A percentile compares a stretch with the other conserved stretches of the same genome.
phyloP scores from a whole-genome alignment of 2,888 invertebrate species.

The Aleiodes leptofemur region DNA sequence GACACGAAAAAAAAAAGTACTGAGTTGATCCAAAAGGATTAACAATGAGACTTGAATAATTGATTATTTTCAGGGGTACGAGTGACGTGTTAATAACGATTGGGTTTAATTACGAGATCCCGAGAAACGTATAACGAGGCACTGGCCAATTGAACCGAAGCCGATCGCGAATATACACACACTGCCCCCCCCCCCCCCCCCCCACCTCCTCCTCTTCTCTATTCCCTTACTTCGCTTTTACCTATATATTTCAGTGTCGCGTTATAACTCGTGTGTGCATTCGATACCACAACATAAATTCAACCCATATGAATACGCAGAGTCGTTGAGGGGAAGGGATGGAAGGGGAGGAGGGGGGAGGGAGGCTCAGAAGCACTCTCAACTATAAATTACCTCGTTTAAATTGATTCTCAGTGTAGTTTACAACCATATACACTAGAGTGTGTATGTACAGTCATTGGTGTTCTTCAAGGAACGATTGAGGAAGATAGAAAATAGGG shows the following conservation, averaged over 20 bases:
- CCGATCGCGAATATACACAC: constrained; percentile 26
- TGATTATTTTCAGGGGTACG: constrained; percentile 34
- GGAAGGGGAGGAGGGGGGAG: neutral
- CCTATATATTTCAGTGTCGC: constrained; percentile 34
- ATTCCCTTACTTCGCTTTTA: constrained; percentile 9
- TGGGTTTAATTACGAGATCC: constrained; percentile 44
- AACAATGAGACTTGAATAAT: constrained; percentile 19
- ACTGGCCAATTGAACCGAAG: constrained; percentile 42
- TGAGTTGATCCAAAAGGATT: constrained; percentile 8
- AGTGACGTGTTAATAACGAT: constrained; percentile 48
- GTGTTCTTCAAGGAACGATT: neutral
- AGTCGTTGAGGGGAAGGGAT: constrained; percentile 39
- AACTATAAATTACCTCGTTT: constrained; percentile 50
- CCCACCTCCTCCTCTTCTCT: constrained; percentile 1
- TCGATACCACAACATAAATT: constrained; percentile 51
- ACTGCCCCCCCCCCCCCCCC: neutral
- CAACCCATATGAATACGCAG: constrained; percentile 49
- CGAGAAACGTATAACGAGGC: constrained; percentile 37
- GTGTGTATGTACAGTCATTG: constrained; percentile 20
- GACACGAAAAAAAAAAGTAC: neutral
- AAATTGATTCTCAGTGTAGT: constrained; percentile 50
- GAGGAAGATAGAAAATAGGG: neutral
- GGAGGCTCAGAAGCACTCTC: constrained; percentile 46
- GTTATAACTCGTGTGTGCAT: constrained; percentile 50
- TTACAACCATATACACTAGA: constrained; percentile 44